Base-by-base conservation (phyloP, 1,140 invertebrate species). In the Tetramorium simillimum region DNA sequence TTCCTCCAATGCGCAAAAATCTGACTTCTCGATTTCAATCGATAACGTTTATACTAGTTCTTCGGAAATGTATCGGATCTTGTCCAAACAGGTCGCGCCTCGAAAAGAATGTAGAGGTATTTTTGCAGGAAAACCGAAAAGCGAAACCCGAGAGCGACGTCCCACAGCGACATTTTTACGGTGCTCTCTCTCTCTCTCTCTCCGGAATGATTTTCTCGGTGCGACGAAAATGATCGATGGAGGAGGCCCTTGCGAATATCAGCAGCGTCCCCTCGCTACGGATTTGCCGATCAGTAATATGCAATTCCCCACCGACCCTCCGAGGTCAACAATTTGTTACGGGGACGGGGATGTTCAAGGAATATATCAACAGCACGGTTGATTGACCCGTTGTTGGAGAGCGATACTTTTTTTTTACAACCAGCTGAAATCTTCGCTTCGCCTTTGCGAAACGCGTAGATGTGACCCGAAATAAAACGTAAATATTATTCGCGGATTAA, bases 271-370 rank as follows among this genome's bases (percentile, higher is more conserved):
- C 88, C 89, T 78, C 67, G 84, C 37, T 72, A 67, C 16, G 60
- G 72, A 90, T 78, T 84, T 85, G 77, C 21, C 87, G 84, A 80
- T 86, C 51, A 86, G 88, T 70, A 78, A 88, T 65, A 46, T 73
- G 75, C 85, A 88, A 88, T 90, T 90, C 89, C 89, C 80, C 81
- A 88, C 73, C 62, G 89, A 82, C 80, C 80, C 24, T 77, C 89
- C 86, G 89, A 90, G 89, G 89, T 90, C 85, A 90, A 90, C 89
- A 90, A 87, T 90, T 90, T 90, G 89, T 90, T 90, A 90, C 86
- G 86, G 81, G 80, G 37, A 90, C 86, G 80, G 63, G 62, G 77
- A 70, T 82, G 77, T 73, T 89, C 85, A 90, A 85, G 76, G 89
- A 85, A 87, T 81, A 90, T 72, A 81, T 84, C 80, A 90, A 90